phyloP scores from a whole-genome alignment of 37 sponge, comb jelly and placozoan species.

The Tethya wilhelma region DNA sequence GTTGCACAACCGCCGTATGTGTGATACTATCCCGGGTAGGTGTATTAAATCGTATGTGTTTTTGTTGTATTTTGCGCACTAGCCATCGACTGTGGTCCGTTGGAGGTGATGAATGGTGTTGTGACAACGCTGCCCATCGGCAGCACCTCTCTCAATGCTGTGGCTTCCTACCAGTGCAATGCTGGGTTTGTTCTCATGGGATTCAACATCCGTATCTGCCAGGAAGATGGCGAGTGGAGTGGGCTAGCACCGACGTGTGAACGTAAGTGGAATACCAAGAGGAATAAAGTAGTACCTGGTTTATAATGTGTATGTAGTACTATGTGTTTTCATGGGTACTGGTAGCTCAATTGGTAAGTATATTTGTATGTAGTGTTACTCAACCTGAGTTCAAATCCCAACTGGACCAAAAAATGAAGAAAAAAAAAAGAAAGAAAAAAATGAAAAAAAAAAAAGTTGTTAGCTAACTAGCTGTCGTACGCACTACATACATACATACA shows the following conservation, averaged over 20 bases:
- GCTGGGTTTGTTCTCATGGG: conserved; percentile 31
- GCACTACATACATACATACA: too few species aligned
- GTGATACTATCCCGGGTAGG: background rate
- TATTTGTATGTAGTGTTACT: too few species aligned
- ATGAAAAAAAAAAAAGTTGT: background rate
- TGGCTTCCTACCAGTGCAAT: conserved; percentile 28
- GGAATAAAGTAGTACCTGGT: too few species aligned
- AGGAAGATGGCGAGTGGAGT: conserved; percentile 19
- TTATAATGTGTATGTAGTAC: too few species aligned
- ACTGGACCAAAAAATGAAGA: too few species aligned
- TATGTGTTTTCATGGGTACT: too few species aligned
- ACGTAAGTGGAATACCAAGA: conserved; percentile 18
- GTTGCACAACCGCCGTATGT: background rate
- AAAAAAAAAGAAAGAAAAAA: background rate
- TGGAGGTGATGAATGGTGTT: conserved; percentile 36
- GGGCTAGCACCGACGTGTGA: conserved; percentile 21
- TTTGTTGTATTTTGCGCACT: background rate
- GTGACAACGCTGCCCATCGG: background rate
- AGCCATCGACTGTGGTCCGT: conserved; percentile 52
- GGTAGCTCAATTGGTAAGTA: too few species aligned
- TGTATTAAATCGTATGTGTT: background rate
- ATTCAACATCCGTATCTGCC: conserved; percentile 8
- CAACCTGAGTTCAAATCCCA: too few species aligned
- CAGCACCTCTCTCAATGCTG: conserved; percentile 5
- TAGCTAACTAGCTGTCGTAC: too few species aligned